phyloP scores from a whole-genome alignment of 2,888 invertebrate species.

The Exephanes ischioxanthus region DNA sequence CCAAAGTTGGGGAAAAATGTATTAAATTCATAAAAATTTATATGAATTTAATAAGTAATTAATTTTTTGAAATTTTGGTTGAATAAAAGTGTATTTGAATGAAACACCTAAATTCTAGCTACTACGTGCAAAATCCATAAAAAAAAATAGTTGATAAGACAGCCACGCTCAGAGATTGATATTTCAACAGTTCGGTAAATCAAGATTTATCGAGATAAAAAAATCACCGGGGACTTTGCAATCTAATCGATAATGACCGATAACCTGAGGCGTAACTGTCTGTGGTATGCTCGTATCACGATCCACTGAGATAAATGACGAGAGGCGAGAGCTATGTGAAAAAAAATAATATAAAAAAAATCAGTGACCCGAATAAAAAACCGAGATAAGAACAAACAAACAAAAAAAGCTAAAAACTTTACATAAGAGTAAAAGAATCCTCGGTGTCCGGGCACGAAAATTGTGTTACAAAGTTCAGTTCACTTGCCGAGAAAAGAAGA shows the following conservation, averaged over 20 bases:
- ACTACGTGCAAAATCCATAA: not conserved
- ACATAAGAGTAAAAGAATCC: not conserved
- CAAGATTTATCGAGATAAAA: not conserved
- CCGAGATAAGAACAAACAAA: not conserved
- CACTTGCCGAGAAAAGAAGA: not conserved
- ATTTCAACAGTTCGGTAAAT: not conserved
- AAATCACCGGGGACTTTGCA: not conserved
- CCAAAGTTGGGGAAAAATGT: too few relatives aligned
- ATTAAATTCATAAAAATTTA: too few relatives aligned
- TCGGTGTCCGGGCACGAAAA: not conserved
- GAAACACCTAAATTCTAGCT: not conserved
- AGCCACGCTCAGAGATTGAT: not conserved
- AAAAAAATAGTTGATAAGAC: not conserved
- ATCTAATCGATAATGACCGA: conserved; percentile 42
- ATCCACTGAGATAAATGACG: conserved; percentile 30
- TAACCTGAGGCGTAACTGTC: conserved; percentile 1
- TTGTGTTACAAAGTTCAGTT: not conserved
- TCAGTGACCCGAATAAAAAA: conserved; percentile 7
- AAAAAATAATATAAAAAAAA: not conserved
- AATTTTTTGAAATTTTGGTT: not conserved
- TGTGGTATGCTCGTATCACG: conserved; percentile 21
- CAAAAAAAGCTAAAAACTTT: not conserved
- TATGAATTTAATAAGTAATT: too few relatives aligned
- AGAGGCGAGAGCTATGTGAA: not conserved
- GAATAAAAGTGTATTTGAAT: not conserved